Evolutionary conservation across 2,888 invertebrate species (phyloP), one percentile per base, ranked within the genome.

Genomic region (Dendrolimus pini): DNA sequence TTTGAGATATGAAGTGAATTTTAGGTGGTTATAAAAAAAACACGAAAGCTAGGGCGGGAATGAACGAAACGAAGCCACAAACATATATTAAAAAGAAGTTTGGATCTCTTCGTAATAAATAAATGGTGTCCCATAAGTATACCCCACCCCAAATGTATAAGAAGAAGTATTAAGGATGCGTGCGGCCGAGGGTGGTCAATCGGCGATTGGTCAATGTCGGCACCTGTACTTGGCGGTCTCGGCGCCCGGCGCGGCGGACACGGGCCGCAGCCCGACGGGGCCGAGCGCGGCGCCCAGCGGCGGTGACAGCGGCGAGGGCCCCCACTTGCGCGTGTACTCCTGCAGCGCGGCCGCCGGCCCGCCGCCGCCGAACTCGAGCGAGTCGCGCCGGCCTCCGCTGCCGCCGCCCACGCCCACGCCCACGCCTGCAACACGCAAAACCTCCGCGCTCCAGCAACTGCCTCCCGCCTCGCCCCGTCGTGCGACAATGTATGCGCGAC

Each of bases 241-340:
- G 1, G 98, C 97, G 65, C 98, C 98, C 53, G 98, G 98, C 62
- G 98, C 98, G 72, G 91, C 91, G 67, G 89, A 89, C 61, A 91
- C 90, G 75, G 91, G 83, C 63, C 93, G 84, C 74, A 92, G 92
- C 68, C 96, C 95, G 75, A 96, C 75, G 91, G 80, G 89, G 59
- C 94, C 94, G 62, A 94, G 94, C 72, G 93, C 93, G 80, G 75
- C 88, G 81, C 75, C 90, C 64, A 94, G 94, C 69, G 96, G 96
- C 69, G 96, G 96, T 65, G 96, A 96, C 73, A 90, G 87, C 75
- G 90, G 91, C 78, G 88, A 87, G 59, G 92, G 91, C 7, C 92
- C 91, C 83, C 92, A 92, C 83, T 93, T 92, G 81, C 92, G 92
- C 63, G 89, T 84, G 78, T 89, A 90, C 74, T 91, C 90, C 77